Base-by-base conservation (phyloP, 92 coral and sea anemone species). In the Pocillopora meandrina region DNA sequence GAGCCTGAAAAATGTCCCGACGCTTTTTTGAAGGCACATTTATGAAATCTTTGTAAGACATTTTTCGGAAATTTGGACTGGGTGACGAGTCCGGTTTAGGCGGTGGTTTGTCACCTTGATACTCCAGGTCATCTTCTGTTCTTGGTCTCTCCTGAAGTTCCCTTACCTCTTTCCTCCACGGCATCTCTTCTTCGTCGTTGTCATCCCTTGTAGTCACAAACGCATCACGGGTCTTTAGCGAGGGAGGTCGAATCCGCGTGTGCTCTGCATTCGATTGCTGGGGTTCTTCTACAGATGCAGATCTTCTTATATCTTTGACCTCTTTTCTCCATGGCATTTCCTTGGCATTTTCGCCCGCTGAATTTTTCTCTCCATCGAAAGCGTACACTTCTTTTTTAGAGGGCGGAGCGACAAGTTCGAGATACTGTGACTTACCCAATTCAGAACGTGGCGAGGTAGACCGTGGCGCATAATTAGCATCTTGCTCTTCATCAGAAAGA, bases 131-230 rank as follows among this genome's bases (percentile, higher is more conserved):
- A 10, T 83, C 86, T 35, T 84, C 88, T 23, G 76, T 56, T 49
- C 75, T 61, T 15, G 82, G 65, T 67, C 82, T 76, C 52, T 78
- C 76, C 77, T 84, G 65, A 2, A 84, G 70, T 34, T 84, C 88
- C 59, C 88, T 84, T 13, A 84, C 88, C 60, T 84, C 88, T 23
- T 67, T 84, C 15, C 88, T 75, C 88, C 88, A 84, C 12, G 88
- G 88, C 88, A 84, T 84, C 68, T 84, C 88, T 66, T 76, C 83
- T 56, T 65, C 75, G 47, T 57, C 56, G 23, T 84, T 59, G 69
- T 76, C 69, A 23, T 42, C 60, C 57, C 77, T 56, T 11, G 14
- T 26, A 16, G 74, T 52, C 23, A 84, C 75, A 84, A 84, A 84
- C 11, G 47, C 59, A 58, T 76, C 83, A n/a, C 88, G 76, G 19